Conservation (phyloP, 1,140 invertebrate species). For the Drosophila miranda region DNA sequence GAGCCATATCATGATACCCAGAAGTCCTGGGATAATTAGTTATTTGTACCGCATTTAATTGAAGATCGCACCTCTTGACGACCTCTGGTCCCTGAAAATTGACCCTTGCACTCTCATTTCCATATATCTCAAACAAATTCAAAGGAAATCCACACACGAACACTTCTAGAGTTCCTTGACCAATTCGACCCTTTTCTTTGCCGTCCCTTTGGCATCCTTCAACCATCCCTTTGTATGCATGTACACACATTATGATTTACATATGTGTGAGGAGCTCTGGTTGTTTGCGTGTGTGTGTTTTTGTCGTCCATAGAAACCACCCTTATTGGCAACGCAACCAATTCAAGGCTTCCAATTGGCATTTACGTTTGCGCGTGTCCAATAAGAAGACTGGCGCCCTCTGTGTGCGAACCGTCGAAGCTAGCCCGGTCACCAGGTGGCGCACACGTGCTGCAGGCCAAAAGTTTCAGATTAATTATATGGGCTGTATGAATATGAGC, state of each 20-base stretch:
- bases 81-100: constrained; percentile 3
- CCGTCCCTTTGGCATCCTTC: background rate
- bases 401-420: constrained; percentile 39
- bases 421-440: constrained; percentile 49
- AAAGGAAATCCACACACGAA: constrained; percentile 16
- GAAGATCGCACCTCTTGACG: background rate
- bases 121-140: background rate
- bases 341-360: constrained; percentile 71
- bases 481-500: no score
- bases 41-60: no score
- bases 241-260: constrained; percentile 6
- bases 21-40: no score
- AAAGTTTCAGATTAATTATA: no score
- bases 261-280: constrained; percentile 1
- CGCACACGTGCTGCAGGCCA: constrained; percentile 23
- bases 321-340: constrained; percentile 36
- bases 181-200: constrained; percentile 11
- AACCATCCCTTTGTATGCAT: constrained; percentile 5
- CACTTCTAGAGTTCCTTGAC: constrained; percentile 31
- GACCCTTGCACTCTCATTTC: constrained; percentile 18
- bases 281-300: constrained; percentile 5
- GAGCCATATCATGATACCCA: no score
- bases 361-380: constrained; percentile 76
- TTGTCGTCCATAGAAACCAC: constrained; percentile 54
- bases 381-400: constrained; percentile 65